Base-by-base conservation (phyloP, 2,888 invertebrate species). In the Lasioglossum figueresi region DNA sequence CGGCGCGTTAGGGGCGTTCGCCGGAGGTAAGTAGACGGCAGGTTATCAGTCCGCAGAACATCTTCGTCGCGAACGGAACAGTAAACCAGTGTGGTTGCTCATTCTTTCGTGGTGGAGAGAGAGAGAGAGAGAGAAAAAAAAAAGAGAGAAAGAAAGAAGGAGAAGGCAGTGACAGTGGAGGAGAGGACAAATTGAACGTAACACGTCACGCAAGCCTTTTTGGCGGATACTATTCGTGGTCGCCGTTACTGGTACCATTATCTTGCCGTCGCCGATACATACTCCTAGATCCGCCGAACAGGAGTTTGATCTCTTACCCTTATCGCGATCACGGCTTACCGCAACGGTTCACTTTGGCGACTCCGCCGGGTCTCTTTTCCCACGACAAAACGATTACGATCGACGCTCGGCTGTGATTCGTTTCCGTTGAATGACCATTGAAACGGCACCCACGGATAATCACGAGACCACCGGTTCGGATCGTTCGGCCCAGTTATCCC, bases 21-120 rank as follows among this genome's bases (percentile, higher is more conserved):
- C 91, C 93, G 90, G 91, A 93, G 93, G 92, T 94, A 94, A 94
- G 94, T 94, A 93, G 94, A 94, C 94, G 94, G 93, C 93, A 92
- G 93, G 93, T 94, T 94, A 95, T 95, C 94, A 95, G 94, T 95
- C 94, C 93, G 93, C 93, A 92, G 93, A 93, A 94, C 93, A 93
- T 94, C 94, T 94, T 93, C 93, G 93, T 94, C 94, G 93, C 93
- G 94, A 93, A 90, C 92, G 92, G 92, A 91, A 92, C 91, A 90
- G 88, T 87, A 84, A 88, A 86, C 82, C 86, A 83, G 86, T 85
- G 91, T 87, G 82, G 86, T 73, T 85, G 79, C 86, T 85, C 84
- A 87, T 88, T 88, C 88, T 88, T 75, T 86, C 85, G 77, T 68
- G 80, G 81, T 80, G 83, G 80, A 83, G 76, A 87, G 75, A 71